Percentiles rank a stretch among this genome's conserved stretches.
Conservation (phyloP, 2,888 invertebrate genomes). For the Buathra laborator region DNA sequence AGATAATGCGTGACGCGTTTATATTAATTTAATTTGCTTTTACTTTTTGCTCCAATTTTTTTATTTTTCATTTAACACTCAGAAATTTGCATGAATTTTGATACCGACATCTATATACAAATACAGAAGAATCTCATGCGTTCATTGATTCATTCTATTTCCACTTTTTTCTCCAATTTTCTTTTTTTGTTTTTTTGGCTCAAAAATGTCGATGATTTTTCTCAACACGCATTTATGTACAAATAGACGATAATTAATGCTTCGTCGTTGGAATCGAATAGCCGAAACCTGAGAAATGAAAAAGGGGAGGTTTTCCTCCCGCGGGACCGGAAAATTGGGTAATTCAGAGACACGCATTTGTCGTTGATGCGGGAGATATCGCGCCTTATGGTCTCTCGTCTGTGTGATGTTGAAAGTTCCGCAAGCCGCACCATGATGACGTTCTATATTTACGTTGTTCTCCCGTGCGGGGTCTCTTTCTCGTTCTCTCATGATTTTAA, state of each 20-base stretch:
- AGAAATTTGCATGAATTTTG: no score
- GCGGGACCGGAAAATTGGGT: conserved; percentile 49
- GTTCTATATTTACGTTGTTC: conserved; percentile 75
- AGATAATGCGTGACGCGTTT: no score
- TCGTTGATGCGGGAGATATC: conserved; percentile 23
- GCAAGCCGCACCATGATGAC: conserved; percentile 68
- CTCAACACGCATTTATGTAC: background rate
- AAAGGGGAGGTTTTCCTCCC: conserved; percentile 3
- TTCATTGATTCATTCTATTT: no score
- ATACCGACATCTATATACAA: no score
- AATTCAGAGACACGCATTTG: conserved; percentile 27
- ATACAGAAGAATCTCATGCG: no score
- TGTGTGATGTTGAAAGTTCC: conserved; percentile 48
- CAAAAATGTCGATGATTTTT: background rate
- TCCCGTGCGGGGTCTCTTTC: conserved; percentile 42
- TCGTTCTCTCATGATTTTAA: conserved; percentile 21
- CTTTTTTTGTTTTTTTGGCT: background rate
- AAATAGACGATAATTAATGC: conserved; percentile 51
- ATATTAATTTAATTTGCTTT: no score
- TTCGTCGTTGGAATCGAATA: conserved; percentile 38
- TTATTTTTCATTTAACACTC: no score
- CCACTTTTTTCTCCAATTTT: background rate
- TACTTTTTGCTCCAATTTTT: no score
- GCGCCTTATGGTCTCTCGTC: conserved; percentile 56
- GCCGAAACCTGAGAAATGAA: background rate